These are phyloP conservation scores for Machimus rusticus DNA, from an alignment of 2,888 invertebrate species.

Conservation along the genomic window DNA sequence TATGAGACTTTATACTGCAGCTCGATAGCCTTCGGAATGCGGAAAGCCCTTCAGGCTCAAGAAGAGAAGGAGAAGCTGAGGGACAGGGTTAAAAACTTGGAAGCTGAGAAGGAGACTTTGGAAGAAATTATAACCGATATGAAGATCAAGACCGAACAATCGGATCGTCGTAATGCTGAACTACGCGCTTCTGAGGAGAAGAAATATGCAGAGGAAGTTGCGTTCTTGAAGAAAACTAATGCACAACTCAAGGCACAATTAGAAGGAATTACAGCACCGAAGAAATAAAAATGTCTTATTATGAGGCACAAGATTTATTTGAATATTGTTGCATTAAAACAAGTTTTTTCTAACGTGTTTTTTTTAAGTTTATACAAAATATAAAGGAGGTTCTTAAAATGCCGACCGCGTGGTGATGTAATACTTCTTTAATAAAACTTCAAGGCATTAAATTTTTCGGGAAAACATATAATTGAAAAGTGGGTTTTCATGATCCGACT, in stretches of 20 bases:
- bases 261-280: slow-evolving; percentile 93
- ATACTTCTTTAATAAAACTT: too few species aligned
- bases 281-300: slow-evolving; percentile 70
- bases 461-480: too few species aligned
- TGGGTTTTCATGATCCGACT: too few species aligned
- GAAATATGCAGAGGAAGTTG: slow-evolving; percentile 90
- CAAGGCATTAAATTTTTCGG: too few species aligned
- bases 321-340: slow-evolving; percentile 45
- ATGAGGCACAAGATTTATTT: background rate
- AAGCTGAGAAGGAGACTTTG: slow-evolving; percentile 62
- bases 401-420: too few species aligned
- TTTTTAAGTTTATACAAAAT: background rate
- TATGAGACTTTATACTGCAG: slow-evolving; percentile 97
- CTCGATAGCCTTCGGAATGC: slow-evolving; percentile 96
- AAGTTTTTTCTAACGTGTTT: slow-evolving; percentile 39
- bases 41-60: slow-evolving; percentile 89
- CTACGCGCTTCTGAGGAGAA: slow-evolving; percentile 88
- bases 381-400: background rate
- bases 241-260: slow-evolving; percentile 93
- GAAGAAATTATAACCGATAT: slow-evolving; percentile 67
- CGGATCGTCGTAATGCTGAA: slow-evolving; percentile 83
- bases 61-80: slow-evolving; percentile 80
- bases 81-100: slow-evolving; percentile 75
- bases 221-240: slow-evolving; percentile 92
- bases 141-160: slow-evolving; percentile 79